These are phyloP conservation scores for Otis tarda DNA, from an alignment of 2,113 vertebrate species.

Conservation along the genomic window DNA sequence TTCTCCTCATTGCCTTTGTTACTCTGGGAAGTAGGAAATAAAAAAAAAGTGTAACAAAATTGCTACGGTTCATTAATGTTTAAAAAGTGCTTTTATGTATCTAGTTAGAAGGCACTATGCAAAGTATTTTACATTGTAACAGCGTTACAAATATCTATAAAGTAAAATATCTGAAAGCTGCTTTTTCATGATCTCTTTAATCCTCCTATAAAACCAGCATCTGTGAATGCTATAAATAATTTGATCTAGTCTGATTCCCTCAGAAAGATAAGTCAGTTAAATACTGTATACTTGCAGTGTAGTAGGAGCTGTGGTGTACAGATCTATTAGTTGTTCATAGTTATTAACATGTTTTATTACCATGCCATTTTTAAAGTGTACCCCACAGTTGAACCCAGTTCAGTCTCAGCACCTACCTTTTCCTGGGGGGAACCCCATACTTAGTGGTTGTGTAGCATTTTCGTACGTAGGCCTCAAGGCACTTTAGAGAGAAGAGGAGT, in stretches of 20 bases:
- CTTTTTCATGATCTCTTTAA: conserved; percentile 59
- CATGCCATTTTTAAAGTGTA: background rate
- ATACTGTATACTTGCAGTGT: background rate
- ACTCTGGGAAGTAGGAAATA: background rate
- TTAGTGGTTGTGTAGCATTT: background rate
- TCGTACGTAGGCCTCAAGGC: background rate
- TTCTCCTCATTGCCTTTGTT: background rate
- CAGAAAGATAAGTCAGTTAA: background rate
- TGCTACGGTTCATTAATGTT: background rate
- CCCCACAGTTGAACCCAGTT: background rate
- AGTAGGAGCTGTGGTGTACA: background rate
- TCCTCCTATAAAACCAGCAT: conserved; percentile 11
- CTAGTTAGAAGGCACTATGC: background rate
- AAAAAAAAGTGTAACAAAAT: background rate
- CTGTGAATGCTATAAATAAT: conserved; percentile 52
- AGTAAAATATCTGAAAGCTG: conserved; percentile 5
- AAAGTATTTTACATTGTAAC: background rate
- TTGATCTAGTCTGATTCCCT: background rate
- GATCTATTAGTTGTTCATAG: background rate
- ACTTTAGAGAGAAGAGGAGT: background rate
- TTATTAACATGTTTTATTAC: background rate
- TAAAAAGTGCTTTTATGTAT: background rate
- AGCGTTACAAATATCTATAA: background rate
- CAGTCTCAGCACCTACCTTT: background rate
- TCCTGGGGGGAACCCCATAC: background rate